A percentile compares a stretch with the other conserved stretches of the same genome.
Evolutionary conservation across 1,140 invertebrate genomes (phyloP).

Genomic region (Periplaneta americana): DNA sequence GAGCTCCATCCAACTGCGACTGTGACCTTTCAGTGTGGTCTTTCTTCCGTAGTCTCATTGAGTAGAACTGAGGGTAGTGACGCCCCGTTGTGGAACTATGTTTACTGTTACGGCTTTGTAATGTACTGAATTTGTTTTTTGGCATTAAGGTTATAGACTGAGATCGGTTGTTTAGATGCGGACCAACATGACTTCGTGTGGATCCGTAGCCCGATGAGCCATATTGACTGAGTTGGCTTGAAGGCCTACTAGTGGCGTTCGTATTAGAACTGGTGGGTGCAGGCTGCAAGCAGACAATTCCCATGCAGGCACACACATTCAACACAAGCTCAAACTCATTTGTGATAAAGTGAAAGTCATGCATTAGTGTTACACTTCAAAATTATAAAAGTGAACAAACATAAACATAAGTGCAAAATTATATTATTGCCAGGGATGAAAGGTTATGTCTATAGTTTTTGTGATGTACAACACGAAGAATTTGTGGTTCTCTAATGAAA

Average conservation of each 20-base stretch:
- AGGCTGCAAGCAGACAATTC: constrained; percentile 19
- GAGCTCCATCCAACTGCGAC: background rate
- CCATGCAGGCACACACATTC: constrained; percentile 20
- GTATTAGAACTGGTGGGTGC: constrained; percentile 9
- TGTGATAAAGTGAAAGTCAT: background rate
- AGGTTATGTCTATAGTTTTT: too few relatives aligned
- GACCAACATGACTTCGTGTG: constrained; percentile 47
- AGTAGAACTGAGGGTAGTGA: constrained; percentile 13
- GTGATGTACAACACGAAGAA: background rate
- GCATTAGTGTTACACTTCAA: background rate
- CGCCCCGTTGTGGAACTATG: background rate
- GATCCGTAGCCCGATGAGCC: constrained; percentile 54
- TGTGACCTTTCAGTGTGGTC: background rate
- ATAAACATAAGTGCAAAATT: background rate
- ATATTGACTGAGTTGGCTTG: constrained; percentile 44
- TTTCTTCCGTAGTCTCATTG: constrained; percentile 10
- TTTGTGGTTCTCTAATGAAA: background rate
- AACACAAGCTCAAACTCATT: constrained; percentile 5
- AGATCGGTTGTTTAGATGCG: constrained; percentile 27
- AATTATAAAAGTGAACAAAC: background rate
- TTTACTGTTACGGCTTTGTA: background rate
- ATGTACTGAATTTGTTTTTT: constrained; percentile 8
- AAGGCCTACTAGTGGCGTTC: constrained; percentile 31
- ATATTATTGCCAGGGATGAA: background rate
- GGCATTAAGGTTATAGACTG: background rate